These are phyloP conservation scores for Sula dactylatra DNA, from an alignment of 2,113 vertebrate genomes.

Conservation along the genomic window DNA sequence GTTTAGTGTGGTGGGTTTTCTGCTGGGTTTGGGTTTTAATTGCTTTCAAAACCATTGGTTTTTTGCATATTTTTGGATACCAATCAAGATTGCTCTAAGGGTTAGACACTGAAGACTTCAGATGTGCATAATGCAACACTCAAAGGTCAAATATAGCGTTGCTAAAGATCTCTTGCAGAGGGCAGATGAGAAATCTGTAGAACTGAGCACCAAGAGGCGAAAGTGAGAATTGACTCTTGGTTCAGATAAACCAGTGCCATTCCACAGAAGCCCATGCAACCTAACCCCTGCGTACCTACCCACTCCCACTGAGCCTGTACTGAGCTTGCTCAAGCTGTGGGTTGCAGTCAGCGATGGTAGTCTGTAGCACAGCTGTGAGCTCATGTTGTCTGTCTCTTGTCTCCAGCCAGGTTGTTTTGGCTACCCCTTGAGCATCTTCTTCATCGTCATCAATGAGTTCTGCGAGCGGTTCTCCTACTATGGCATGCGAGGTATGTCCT, in stretches of 20 bases:
- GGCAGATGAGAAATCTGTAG: background rate
- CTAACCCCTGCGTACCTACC: background rate
- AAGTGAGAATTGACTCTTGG: background rate
- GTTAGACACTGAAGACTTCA: background rate
- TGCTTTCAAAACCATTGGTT: background rate
- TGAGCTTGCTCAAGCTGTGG: background rate
- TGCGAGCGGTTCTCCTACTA: slow-evolving; percentile 98
- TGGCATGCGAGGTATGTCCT: slow-evolving; percentile 90
- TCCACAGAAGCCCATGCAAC: background rate
- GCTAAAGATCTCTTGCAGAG: background rate
- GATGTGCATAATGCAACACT: fast-evolving
- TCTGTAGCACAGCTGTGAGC: background rate
- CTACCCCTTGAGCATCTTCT: slow-evolving; percentile 93
- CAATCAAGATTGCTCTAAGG: background rate
- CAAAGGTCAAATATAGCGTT: background rate
- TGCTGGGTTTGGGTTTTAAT: background rate
- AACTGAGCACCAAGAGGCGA: background rate
- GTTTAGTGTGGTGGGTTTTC: fast-evolving
- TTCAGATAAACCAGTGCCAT: background rate
- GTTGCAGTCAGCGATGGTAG: background rate
- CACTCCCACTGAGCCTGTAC: fast-evolving
- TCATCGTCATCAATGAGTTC: slow-evolving; percentile 95
- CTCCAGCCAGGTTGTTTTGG: slow-evolving; percentile 70
- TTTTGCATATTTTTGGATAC: background rate
- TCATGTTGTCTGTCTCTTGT: background rate